Conservation (phyloP, 2,113 vertebrate species). For the Noctilio leporinus region DNA sequence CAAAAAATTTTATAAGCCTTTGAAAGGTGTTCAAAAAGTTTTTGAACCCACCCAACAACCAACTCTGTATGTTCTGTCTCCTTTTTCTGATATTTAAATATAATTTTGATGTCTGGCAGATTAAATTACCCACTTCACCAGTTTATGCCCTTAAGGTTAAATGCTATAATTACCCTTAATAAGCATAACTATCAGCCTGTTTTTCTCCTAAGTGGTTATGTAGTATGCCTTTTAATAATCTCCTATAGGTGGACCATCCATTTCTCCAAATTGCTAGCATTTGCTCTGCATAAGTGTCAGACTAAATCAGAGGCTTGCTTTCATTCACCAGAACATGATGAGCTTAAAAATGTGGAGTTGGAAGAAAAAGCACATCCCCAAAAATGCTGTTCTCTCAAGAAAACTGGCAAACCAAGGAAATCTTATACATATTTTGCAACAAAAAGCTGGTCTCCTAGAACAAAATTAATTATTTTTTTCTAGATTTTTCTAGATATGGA, state of each 20-base stretch:
- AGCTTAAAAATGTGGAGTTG: conserved; percentile 23
- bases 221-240: conserved; percentile 44
- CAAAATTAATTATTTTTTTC: neutral
- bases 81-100: conserved; percentile 46
- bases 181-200: conserved; percentile 31
- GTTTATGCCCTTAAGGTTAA: conserved; percentile 47
- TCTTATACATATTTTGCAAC: conserved; percentile 21
- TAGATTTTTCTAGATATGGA: neutral
- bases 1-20: neutral
- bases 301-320: conserved; percentile 6
- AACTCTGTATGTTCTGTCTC: conserved; percentile 18
- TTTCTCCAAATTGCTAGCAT: neutral
- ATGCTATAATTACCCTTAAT: conserved; percentile 61
- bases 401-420: conserved; percentile 36
- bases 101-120: conserved; percentile 68
- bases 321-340: neutral
- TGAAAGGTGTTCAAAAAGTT: conserved; percentile 2
- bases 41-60: neutral
- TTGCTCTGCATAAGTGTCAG: neutral
- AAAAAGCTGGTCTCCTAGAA: neutral
- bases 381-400: neutral
- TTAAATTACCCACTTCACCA: conserved; percentile 51
- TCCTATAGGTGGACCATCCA: neutral
- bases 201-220: conserved; percentile 49
- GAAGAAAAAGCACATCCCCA: neutral